Evolutionary conservation across 2,113 vertebrate genomes (phyloP), one percentile per base, ranked within the genome.

Genomic region (Limanda limanda): DNA sequence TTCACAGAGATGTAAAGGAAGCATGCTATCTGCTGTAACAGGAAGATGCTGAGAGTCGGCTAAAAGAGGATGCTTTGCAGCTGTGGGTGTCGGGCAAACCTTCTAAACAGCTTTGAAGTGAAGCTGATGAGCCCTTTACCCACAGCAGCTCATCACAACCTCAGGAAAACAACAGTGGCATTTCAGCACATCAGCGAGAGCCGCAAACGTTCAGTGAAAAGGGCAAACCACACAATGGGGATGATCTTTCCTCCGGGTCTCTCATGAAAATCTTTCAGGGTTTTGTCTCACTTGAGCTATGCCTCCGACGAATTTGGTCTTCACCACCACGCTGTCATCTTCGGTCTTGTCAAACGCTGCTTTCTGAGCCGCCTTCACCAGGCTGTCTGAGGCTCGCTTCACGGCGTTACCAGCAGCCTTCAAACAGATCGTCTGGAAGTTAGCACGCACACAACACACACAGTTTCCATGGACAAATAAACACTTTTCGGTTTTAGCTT

Each of bases 361-460:
- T 90, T 99, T 99, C 88, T 99, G 98, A n/a, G 98, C 98, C 0
- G 98, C 98, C 81, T 96, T 95, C 13, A 99, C 98, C n/a, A 99
- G 95, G 88, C 96, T 98, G 95, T 99, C 98, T 15, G 98, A 99
- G 0, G 98, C 98, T 78, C 98, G 94, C 81, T 99, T 99, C 78
- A 99, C 98, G n/a, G 98, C 98, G 17, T 99, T 98, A 20, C 98
- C 98, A 40, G 98, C 98, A 59, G 95, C 96, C 98, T 99, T 81
- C 37, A n/a, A 54, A 80, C 12, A 66, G 15, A 73, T 2, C 8
- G 68, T 56, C 12, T 45, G 47, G 62, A 52, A 67, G 62, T 88
- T 42, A 88, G 25, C 6, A 8, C 47, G 7, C 12, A 12, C 8
- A 5, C 18, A 7, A 31, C 7, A 6, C 31, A 31, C 3, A 31